phyloP scores from a whole-genome alignment of 1,140 invertebrate species.

The Teleogryllus occipitalis region DNA sequence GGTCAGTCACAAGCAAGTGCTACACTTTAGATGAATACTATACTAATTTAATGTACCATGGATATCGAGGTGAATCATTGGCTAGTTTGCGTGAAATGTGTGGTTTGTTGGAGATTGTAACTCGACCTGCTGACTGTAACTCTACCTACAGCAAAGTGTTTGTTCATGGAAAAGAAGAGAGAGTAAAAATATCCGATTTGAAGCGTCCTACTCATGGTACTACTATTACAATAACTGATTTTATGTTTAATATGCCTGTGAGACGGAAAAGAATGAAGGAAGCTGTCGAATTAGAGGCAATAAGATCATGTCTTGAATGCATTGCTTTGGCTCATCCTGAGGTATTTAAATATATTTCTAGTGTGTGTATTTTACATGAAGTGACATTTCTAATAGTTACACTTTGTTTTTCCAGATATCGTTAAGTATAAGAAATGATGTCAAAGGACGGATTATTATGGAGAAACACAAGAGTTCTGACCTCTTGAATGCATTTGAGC shows the following conservation, averaged over 20 bases:
- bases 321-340: slow-evolving; percentile 48
- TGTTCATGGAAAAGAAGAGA: slow-evolving; percentile 36
- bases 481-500: slow-evolving; percentile 41
- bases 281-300: slow-evolving; percentile 46
- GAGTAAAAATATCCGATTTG: slow-evolving; percentile 30
- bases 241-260: slow-evolving; percentile 54
- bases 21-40: slow-evolving; percentile 40
- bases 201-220: slow-evolving; percentile 49
- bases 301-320: slow-evolving; percentile 45
- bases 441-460: slow-evolving; percentile 43
- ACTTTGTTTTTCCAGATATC: slow-evolving; percentile 33
- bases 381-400: not conserved
- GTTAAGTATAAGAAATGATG: slow-evolving; percentile 52
- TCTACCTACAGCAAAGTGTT: slow-evolving; percentile 43
- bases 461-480: slow-evolving; percentile 45
- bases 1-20: slow-evolving; percentile 56
- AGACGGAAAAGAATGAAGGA: slow-evolving; percentile 44
- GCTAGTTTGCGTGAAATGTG: slow-evolving; percentile 50
- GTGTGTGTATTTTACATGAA: not conserved
- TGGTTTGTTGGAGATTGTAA: slow-evolving; percentile 45
- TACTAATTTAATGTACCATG: slow-evolving; percentile 44
- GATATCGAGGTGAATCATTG: slow-evolving; percentile 54
- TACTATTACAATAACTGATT: slow-evolving; percentile 51
- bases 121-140: slow-evolving; percentile 34
- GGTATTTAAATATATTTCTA: slow-evolving; percentile 24